phyloP scores from a whole-genome alignment of 2,888 invertebrate genomes.

The Carabus problematicus region DNA sequence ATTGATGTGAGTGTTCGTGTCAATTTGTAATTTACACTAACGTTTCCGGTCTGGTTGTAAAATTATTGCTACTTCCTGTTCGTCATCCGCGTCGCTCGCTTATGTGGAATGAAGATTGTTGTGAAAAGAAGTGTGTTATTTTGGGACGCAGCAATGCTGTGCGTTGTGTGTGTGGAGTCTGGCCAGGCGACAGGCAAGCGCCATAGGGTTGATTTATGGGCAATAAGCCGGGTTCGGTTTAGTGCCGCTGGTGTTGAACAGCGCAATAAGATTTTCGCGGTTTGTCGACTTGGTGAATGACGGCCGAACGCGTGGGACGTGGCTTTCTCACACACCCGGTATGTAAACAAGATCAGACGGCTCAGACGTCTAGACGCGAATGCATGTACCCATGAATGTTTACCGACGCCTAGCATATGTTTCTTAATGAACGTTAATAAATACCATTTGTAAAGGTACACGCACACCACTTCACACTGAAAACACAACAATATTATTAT shows the following conservation, averaged over 20 bases:
- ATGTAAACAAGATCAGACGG: conserved; percentile 27
- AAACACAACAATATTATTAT: too few species aligned
- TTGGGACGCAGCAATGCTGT: neutral
- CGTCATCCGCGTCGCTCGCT: conserved; percentile 8
- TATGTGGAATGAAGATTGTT: neutral
- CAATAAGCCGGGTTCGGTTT: conserved; percentile 12
- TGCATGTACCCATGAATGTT: conserved; percentile 22
- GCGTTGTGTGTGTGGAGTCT: neutral
- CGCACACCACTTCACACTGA: too few species aligned
- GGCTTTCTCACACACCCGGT: conserved; percentile 22
- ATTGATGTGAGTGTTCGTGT: conserved; percentile 11
- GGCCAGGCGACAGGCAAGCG: conserved; percentile 10
- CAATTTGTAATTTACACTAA: conserved; percentile 4
- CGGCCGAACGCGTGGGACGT: conserved; percentile 17
- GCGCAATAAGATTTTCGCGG: conserved; percentile 34
- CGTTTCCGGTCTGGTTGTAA: neutral
- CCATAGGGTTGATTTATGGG: conserved; percentile 13
- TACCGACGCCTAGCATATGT: conserved; percentile 26
- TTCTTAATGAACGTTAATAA: conserved; percentile 18
- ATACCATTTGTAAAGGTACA: too few species aligned
- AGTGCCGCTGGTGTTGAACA: conserved; percentile 20
- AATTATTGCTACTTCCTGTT: conserved; percentile 22
- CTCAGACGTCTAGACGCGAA: conserved; percentile 29
- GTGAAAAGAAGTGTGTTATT: conserved; percentile 7
- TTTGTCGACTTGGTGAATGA: conserved; percentile 20